Percentiles rank a stretch among this genome's conserved stretches.
phyloP scores from a whole-genome alignment of 2,797 vertebrate genomes.

The Myiothlypis chrysogaster region DNA sequence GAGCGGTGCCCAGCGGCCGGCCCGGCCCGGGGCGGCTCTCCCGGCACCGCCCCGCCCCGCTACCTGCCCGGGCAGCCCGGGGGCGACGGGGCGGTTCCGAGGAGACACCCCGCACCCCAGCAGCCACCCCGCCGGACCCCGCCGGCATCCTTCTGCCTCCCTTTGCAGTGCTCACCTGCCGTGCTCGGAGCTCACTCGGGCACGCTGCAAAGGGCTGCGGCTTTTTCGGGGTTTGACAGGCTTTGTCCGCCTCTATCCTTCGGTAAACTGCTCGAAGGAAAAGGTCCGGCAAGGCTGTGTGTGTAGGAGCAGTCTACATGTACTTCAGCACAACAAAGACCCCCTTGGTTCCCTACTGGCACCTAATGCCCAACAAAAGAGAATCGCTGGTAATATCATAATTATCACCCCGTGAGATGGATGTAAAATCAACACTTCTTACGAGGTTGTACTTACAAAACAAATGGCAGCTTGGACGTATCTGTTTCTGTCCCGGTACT shows the following conservation, averaged over 20 bases:
- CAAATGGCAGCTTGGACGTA: not conserved
- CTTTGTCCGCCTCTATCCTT: not conserved
- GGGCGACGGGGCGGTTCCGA: rapidly evolving
- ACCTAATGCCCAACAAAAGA: slow-evolving; percentile 42
- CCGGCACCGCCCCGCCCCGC: not conserved
- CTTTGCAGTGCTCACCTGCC: not conserved
- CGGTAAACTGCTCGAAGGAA: not conserved
- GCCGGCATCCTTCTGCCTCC: not conserved
- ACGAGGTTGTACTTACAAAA: not conserved
- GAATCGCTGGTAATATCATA: not conserved
- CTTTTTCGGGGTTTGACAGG: not conserved
- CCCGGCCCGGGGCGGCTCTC: not conserved
- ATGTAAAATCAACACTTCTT: not conserved
- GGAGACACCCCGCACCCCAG: rapidly evolving
- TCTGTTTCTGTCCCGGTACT: not conserved
- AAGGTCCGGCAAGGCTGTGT: not conserved
- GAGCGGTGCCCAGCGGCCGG: not conserved
- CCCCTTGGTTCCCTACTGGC: not conserved
- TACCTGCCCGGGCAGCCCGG: not conserved
- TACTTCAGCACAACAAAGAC: slow-evolving; percentile 68
- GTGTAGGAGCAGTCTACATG: not conserved
- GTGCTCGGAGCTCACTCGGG: not conserved
- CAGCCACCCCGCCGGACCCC: rapidly evolving
- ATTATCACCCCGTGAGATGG: not conserved
- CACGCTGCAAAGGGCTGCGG: not conserved